Conservation (phyloP, 2,797 vertebrate genomes). For the Nannoperca australis region DNA sequence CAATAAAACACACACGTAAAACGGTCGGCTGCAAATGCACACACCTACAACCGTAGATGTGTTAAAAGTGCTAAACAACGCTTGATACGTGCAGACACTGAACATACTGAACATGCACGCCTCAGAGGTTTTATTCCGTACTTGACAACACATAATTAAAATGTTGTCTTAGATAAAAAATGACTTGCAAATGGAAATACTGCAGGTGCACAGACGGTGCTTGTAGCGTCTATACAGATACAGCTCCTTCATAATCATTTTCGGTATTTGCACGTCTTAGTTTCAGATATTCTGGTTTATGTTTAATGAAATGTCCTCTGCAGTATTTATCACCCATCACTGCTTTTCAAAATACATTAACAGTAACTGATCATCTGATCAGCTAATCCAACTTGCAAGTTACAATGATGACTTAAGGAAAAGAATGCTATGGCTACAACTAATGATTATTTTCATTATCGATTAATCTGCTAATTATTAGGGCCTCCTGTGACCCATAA, state of each 20-base stretch:
- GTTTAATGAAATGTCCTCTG: neutral
- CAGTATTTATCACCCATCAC: neutral
- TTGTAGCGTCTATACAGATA: neutral
- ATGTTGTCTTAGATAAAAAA: constrained; percentile 17
- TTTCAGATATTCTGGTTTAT: neutral
- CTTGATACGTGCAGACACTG: neutral
- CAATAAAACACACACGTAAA: constrained; percentile 70
- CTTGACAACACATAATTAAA: constrained; percentile 17
- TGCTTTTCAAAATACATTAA: neutral
- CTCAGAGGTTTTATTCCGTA: constrained; percentile 31
- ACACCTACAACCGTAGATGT: constrained; percentile 42
- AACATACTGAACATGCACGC: neutral
- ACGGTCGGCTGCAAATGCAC: constrained; percentile 35
- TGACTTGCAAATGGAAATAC: neutral
- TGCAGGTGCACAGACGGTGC: neutral
- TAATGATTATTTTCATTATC: neutral
- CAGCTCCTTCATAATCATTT: neutral
- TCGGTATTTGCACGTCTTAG: neutral
- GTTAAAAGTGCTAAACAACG: constrained; percentile 41
- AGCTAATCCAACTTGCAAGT: neutral
- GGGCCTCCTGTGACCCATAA: too few relatives aligned
- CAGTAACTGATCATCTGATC: neutral
- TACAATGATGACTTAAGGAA: neutral
- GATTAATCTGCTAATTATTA: neutral
- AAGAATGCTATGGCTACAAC: neutral